Evolutionary conservation across 2,888 invertebrate species (phyloP).

Genomic region (Drosophila villosipedis): DNA sequence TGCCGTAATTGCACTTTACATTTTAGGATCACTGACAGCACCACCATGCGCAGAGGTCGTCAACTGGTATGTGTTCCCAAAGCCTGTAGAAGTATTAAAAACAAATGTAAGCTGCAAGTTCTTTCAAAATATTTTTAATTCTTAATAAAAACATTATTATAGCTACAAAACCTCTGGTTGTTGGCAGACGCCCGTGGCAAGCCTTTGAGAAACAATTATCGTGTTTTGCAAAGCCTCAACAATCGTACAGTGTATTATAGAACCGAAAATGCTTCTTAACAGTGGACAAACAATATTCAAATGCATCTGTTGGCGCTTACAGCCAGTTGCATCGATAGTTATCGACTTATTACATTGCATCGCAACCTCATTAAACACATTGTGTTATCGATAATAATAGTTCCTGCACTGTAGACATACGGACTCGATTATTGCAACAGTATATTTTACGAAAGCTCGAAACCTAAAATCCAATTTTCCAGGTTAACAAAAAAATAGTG

Average conservation of each 20-base stretch:
- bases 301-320: not conserved
- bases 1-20: not conserved
- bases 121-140: not conserved
- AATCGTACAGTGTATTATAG: slow-evolving; percentile 42
- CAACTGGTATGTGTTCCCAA: slow-evolving; percentile 65
- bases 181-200: slow-evolving; percentile 42
- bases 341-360: slow-evolving; percentile 14
- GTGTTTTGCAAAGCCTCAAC: slow-evolving; percentile 39
- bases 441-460: not conserved
- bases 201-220: slow-evolving; percentile 59
- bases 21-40: slow-evolving; percentile 61
- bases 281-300: not conserved
- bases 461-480: not conserved
- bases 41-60: slow-evolving; percentile 66
- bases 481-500: not conserved
- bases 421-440: not conserved
- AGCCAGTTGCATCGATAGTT: slow-evolving; percentile 5
- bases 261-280: not conserved
- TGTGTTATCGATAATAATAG: not conserved
- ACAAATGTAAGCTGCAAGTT: slow-evolving; percentile 35
- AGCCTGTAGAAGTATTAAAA: slow-evolving; percentile 50
- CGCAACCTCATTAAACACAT: not conserved
- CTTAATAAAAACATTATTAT: not conserved
- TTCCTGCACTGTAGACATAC: not conserved
- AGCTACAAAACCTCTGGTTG: slow-evolving; percentile 60